Evolutionary conservation across 2,797 vertebrate species (phyloP), one percentile per base, ranked within the genome.

Genomic region (Enteromius treurensis): DNA sequence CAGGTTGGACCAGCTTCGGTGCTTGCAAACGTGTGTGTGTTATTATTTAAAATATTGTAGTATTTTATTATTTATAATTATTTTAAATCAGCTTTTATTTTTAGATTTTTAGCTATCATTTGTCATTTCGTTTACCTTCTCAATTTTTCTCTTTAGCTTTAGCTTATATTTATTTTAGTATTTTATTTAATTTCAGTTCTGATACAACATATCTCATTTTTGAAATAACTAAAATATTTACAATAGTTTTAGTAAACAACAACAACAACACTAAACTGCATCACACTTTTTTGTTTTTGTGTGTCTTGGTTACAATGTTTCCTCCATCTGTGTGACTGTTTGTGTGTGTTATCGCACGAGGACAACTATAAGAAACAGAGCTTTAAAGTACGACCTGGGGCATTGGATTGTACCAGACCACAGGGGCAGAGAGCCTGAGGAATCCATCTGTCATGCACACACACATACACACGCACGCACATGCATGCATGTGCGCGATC

Each of bases 371-470:
- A 71, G 75, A 82, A 81, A 53, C 42, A 55, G 49, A 87, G 70
- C 82, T 82, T 76, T n/a, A 84, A 87, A 84, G 86, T 23, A 74
- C 5, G 65, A 60, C 86, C 83, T 7, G 29, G 26, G 79, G 86
- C 83, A 15, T 29, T 73, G 29, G 51, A 51, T 67, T 73, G 68
- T 58, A 77, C 75, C 55, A 60, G 81, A 77, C 81, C 65, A 70
- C 26, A 64, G 60, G 58, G 75, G 55, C 74, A 42, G 23, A 70
- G 42, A 82, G 79, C 80, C 82, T 34, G 68, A 81, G 83, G 86
- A 84, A 45, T 67, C 86, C 79, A 81, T 87, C 86, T 87, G 83
- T 82, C 75, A 47, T 19, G 70, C 68, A 70, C 76, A 55, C 26
- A 80, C 34, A 79, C 83, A 69, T 68, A 75, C 89, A 68, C 65